Percentiles rank a stretch among this genome's conserved stretches.
phyloP scores from a whole-genome alignment of 2,797 vertebrate species.

The Poeciliopsis turneri region DNA sequence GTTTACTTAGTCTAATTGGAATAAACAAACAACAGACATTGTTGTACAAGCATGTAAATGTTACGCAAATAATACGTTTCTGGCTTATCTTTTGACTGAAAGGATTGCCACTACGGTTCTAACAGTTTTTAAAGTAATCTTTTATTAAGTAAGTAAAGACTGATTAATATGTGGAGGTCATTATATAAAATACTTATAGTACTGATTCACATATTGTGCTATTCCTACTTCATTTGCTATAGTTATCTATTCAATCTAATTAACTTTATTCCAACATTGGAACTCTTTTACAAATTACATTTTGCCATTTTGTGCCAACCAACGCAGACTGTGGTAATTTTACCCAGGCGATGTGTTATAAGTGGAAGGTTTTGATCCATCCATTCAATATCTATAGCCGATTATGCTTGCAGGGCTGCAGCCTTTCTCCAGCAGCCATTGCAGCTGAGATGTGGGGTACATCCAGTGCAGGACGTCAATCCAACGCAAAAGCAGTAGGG shows the following conservation, averaged over 20 bases:
- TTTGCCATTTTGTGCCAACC: not conserved
- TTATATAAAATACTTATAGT: not conserved
- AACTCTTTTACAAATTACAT: not conserved
- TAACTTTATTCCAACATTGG: not conserved
- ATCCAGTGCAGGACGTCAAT: no score
- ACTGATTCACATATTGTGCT: not conserved
- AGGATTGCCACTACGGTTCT: slow-evolving; percentile 28
- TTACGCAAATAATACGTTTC: slow-evolving; percentile 1
- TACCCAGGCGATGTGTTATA: not conserved
- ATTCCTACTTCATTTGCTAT: not conserved
- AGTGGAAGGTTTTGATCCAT: not conserved
- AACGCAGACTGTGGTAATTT: not conserved
- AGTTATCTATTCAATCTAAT: not conserved
- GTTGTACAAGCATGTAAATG: slow-evolving; percentile 15
- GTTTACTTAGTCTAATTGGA: slow-evolving; percentile 18
- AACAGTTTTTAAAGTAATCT: slow-evolving; percentile 3
- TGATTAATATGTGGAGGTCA: not conserved
- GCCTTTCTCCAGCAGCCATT: not conserved
- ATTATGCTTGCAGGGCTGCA: not conserved
- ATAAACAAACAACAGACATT: slow-evolving; percentile 13
- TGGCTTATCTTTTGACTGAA: slow-evolving; percentile 43
- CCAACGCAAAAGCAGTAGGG: not conserved
- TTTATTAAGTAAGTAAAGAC: not conserved
- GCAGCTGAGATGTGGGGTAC: not conserved
- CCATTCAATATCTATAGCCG: not conserved